Evolutionary conservation across 1,140 invertebrate genomes (phyloP).

Genomic region (Drosophila arizonae): DNA sequence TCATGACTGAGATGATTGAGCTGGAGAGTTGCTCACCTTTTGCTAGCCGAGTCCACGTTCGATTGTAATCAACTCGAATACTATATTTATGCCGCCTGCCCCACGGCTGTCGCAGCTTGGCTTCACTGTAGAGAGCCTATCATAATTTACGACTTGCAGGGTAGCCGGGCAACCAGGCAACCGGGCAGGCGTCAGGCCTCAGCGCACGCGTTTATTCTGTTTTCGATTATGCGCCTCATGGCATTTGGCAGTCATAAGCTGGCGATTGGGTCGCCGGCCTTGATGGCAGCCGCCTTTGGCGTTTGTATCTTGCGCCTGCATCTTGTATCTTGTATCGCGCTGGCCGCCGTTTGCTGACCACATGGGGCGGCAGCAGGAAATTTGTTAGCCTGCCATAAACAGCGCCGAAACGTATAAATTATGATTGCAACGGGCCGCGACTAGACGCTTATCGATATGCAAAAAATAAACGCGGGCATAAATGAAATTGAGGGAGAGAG

Average conservation of each 20-base stretch:
- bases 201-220: constrained; percentile 72
- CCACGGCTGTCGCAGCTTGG: constrained; percentile 1
- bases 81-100: constrained; percentile 55
- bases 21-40: constrained; percentile 35
- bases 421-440: constrained; percentile 44
- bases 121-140: constrained; percentile 39
- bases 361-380: constrained; percentile 67
- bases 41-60: constrained; percentile 18
- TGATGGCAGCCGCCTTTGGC: constrained; percentile 65
- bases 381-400: constrained; percentile 77
- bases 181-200: constrained; percentile 47
- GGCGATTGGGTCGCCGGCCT: constrained; percentile 52
- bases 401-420: constrained; percentile 76
- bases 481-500: neutral
- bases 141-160: constrained; percentile 69
- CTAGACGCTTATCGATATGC: constrained; percentile 64
- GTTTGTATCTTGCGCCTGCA: constrained; percentile 65
- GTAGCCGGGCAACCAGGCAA: neutral
- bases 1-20: constrained; percentile 43
- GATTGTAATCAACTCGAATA: constrained; percentile 69
- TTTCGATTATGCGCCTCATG: constrained; percentile 74
- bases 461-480: constrained; percentile 39
- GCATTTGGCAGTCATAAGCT: constrained; percentile 57
- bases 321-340: constrained; percentile 51
- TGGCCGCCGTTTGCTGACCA: constrained; percentile 54